Percentiles rank a stretch among this genome's conserved stretches.
These are phyloP conservation scores for Xanthia icteritia DNA, from an alignment of 2,888 invertebrate species.

Conservation along the genomic window DNA sequence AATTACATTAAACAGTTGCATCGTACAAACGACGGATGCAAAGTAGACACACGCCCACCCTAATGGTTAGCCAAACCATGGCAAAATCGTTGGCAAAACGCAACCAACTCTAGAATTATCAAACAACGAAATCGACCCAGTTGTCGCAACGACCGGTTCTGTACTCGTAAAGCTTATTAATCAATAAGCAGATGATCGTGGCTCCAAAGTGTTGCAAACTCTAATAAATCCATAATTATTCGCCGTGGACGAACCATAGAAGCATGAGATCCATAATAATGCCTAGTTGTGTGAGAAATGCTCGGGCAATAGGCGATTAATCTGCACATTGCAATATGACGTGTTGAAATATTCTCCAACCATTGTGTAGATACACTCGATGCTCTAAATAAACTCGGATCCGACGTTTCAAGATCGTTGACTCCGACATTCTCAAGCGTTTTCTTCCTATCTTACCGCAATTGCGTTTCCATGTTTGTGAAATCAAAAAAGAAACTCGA, in stretches of 20 bases:
- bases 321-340: slow-evolving; percentile 76
- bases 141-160: slow-evolving; percentile 73
- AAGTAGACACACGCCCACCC: slow-evolving; percentile 60
- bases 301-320: slow-evolving; percentile 70
- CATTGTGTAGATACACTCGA: slow-evolving; percentile 62
- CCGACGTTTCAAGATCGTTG: slow-evolving; percentile 64
- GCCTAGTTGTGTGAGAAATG: slow-evolving; percentile 78
- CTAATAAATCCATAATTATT: slow-evolving; percentile 74
- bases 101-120: slow-evolving; percentile 72
- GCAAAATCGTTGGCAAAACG: slow-evolving; percentile 60
- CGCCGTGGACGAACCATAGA: slow-evolving; percentile 68
- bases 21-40: slow-evolving; percentile 65
- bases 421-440: slow-evolving; percentile 62
- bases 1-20: slow-evolving; percentile 56
- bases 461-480: slow-evolving; percentile 78
- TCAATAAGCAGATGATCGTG: slow-evolving; percentile 78
- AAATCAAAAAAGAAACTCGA: slow-evolving; percentile 70
- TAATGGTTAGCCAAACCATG: slow-evolving; percentile 63
- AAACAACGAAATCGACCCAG: slow-evolving; percentile 77
- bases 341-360: slow-evolving; percentile 74
- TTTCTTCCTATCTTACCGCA: slow-evolving; percentile 67
- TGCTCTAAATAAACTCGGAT: slow-evolving; percentile 60
- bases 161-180: slow-evolving; percentile 76
- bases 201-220: slow-evolving; percentile 75
- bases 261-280: slow-evolving; percentile 78